phyloP scores from a whole-genome alignment of 2,888 invertebrate genomes.

The Endomychus coccineus region DNA sequence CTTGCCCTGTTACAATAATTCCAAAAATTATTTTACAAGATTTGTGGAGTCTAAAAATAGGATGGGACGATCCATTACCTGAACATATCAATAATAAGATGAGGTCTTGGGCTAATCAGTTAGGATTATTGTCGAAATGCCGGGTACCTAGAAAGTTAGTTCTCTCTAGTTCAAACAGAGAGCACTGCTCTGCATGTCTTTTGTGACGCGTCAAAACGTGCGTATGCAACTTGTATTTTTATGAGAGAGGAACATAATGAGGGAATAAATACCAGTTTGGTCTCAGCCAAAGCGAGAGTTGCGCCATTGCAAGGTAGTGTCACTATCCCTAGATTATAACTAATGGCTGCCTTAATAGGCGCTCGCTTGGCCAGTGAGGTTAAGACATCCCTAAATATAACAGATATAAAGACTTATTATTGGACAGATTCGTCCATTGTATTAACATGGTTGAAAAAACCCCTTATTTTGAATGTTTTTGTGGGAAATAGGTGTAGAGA shows the following conservation, averaged over 20 bases:
- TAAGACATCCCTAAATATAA: not conserved
- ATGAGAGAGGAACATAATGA: constrained; percentile 17
- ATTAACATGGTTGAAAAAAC: constrained; percentile 25
- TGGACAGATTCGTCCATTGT: constrained; percentile 30
- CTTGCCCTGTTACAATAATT: not conserved
- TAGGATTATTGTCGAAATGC: constrained; percentile 14
- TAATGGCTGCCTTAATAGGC: constrained; percentile 27
- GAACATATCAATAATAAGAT: constrained; percentile 21
- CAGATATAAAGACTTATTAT: constrained; percentile 16
- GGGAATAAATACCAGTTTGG: constrained; percentile 19
- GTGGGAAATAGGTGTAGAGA: constrained; percentile 28
- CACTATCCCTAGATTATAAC: constrained; percentile 29
- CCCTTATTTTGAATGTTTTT: constrained; percentile 26
- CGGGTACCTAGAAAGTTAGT: not conserved
- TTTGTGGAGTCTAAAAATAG: not conserved
- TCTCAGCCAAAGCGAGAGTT: constrained; percentile 26
- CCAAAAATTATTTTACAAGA: not conserved
- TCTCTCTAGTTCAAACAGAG: not conserved
- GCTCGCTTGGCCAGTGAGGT: constrained; percentile 17
- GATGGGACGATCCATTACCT: constrained; percentile 13
- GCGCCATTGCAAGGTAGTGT: constrained; percentile 23
- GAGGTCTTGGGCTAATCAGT: constrained; percentile 8
- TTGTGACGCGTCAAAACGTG: constrained; percentile 26
- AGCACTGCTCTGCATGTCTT: constrained; percentile 22
- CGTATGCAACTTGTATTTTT: constrained; percentile 26